phyloP scores from a whole-genome alignment of 2,888 invertebrate species.

The Brachylomia viminalis region DNA sequence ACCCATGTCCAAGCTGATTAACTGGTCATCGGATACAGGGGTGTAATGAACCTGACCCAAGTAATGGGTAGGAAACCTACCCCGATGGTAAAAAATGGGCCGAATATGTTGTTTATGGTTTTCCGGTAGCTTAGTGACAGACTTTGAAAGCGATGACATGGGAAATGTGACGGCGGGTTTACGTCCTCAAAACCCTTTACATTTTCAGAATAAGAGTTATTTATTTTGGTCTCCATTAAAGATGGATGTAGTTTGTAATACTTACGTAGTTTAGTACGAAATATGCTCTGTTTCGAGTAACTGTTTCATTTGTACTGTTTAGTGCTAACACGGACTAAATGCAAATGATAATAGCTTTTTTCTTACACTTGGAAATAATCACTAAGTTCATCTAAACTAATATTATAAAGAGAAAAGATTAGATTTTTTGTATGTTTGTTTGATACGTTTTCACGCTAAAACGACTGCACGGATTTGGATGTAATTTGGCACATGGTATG shows the following conservation, averaged over 20 bases:
- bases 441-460: background rate
- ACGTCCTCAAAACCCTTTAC: slow-evolving; percentile 43
- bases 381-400: background rate
- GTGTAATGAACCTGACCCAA: slow-evolving; percentile 60
- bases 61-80: slow-evolving; percentile 56
- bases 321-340: background rate
- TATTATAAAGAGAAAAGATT: too few relatives aligned
- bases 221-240: slow-evolving; percentile 44
- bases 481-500: too few relatives aligned
- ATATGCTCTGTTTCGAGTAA: background rate
- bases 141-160: slow-evolving; percentile 58
- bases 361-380: background rate
- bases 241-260: slow-evolving; percentile 40
- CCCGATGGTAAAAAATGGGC: slow-evolving; percentile 60
- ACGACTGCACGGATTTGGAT: too few relatives aligned
- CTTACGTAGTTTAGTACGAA: slow-evolving; percentile 12
- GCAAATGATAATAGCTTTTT: slow-evolving; percentile 34
- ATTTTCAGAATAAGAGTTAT: slow-evolving; percentile 40
- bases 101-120: slow-evolving; percentile 64
- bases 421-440: too few relatives aligned
- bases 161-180: slow-evolving; percentile 49
- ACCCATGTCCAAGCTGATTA: slow-evolving; percentile 60
- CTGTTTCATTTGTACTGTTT: slow-evolving; percentile 10
- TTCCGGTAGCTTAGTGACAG: slow-evolving; percentile 64
- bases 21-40: slow-evolving; percentile 64